Percentiles rank a stretch among this genome's conserved stretches.
phyloP scores from a whole-genome alignment of 2,797 vertebrate species.

The Triplophysa yarkandensis region DNA sequence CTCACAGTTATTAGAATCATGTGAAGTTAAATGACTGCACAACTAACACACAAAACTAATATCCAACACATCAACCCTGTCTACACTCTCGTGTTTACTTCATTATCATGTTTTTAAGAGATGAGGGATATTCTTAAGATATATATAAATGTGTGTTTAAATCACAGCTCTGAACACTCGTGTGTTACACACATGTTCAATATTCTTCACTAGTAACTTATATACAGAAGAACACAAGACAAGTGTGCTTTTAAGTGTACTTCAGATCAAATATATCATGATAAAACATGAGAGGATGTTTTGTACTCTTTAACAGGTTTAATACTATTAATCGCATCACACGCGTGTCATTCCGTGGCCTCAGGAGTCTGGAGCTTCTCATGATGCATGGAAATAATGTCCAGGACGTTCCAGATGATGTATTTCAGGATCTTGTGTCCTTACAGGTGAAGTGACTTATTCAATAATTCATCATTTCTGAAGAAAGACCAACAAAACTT shows the following conservation, averaged over 20 bases:
- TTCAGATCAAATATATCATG: not conserved
- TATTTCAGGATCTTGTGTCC: conserved; percentile 81
- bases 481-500: too few relatives aligned
- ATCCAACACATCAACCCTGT: too few relatives aligned
- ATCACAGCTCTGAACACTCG: not conserved
- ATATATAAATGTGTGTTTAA: too few relatives aligned
- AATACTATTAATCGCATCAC: conserved; percentile 87
- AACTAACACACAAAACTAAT: too few relatives aligned
- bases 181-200: not conserved
- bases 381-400: conserved; percentile 95
- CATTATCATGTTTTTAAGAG: too few relatives aligned
- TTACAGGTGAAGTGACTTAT: conserved; percentile 68
- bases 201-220: too few relatives aligned
- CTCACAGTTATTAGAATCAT: too few relatives aligned
- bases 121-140: too few relatives aligned
- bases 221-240: too few relatives aligned
- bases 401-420: conserved; percentile 80
- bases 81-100: too few relatives aligned
- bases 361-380: conserved; percentile 85
- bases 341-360: conserved; percentile 78
- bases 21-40: too few relatives aligned
- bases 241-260: not conserved
- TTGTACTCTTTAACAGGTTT: conserved; percentile 74
- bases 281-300: not conserved
- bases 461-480: not conserved